Percentiles rank a stretch among this genome's conserved stretches.
These are phyloP conservation scores for Lithobates pipiens DNA, from an alignment of 2,797 vertebrate genomes.

Conservation along the genomic window DNA sequence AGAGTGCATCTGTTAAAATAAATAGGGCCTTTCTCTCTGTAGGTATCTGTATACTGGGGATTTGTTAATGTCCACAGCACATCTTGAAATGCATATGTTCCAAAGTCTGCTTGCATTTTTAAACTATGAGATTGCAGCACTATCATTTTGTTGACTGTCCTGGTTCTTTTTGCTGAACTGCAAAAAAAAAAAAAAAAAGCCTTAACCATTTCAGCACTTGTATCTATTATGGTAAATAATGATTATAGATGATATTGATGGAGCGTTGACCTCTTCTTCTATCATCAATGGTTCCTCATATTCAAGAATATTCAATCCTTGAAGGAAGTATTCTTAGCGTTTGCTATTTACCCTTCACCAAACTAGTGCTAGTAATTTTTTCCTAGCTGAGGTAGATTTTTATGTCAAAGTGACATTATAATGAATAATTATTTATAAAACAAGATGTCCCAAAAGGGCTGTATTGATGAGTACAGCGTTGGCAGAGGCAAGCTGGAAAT, in stretches of 20 bases:
- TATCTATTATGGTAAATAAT: not conserved
- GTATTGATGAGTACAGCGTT: not conserved
- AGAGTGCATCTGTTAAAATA: slow-evolving; percentile 61
- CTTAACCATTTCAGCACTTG: slow-evolving; percentile 5
- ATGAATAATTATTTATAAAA: slow-evolving; percentile 1
- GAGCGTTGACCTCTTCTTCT: slow-evolving; percentile 8
- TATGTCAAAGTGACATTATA: not conserved
- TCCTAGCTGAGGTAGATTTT: not conserved
- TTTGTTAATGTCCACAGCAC: slow-evolving; percentile 54
- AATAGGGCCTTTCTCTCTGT: slow-evolving; percentile 58
- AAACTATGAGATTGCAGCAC: slow-evolving; percentile 25
- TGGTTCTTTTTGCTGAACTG: slow-evolving; percentile 34
- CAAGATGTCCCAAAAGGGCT: not conserved
- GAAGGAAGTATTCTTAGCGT: not conserved
- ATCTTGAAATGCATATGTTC: slow-evolving; percentile 52
- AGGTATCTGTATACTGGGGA: slow-evolving; percentile 58
- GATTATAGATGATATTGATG: not conserved
- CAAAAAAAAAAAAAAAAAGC: not conserved
- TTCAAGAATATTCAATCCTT: not conserved
- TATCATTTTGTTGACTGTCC: slow-evolving; percentile 40
- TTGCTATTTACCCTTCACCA: not conserved
- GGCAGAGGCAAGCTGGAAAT: not conserved
- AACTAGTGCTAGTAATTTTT: not conserved
- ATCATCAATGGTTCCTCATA: not conserved
- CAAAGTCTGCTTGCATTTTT: slow-evolving; percentile 39